phyloP scores from a whole-genome alignment of 2,797 vertebrate species.

The Periparus ater region DNA sequence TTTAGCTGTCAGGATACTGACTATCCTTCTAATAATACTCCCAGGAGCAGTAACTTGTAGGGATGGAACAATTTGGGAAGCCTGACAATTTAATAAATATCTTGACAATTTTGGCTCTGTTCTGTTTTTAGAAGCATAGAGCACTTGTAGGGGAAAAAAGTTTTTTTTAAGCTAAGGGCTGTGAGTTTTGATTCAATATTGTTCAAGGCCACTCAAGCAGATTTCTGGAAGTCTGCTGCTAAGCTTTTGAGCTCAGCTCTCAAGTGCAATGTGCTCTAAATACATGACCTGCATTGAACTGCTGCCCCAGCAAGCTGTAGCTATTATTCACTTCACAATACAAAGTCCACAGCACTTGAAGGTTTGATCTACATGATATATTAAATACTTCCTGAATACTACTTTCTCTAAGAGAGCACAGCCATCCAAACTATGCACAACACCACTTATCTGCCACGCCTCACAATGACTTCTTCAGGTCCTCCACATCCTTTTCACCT shows the following conservation, averaged over 20 bases:
- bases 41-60: background rate
- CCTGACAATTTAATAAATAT: background rate
- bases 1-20: background rate
- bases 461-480: background rate
- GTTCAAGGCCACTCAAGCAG: constrained; percentile 65
- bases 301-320: constrained; percentile 50
- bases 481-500: background rate
- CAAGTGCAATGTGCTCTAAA: constrained; percentile 44
- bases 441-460: constrained; percentile 27
- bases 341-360: constrained; percentile 49
- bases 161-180: background rate
- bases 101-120: background rate
- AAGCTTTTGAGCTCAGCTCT: constrained; percentile 66
- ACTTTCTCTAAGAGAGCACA: constrained; percentile 19
- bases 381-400: constrained; percentile 32
- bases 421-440: background rate
- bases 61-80: background rate
- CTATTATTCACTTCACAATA: constrained; percentile 64
- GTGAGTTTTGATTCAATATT: constrained; percentile 42
- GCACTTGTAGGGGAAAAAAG: background rate
- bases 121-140: background rate
- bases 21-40: background rate
- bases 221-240: constrained; percentile 62
- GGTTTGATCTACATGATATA: constrained; percentile 43
- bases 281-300: constrained; percentile 53